phyloP scores from a whole-genome alignment of 1,140 invertebrate genomes.

The Saccostrea glomerata region DNA sequence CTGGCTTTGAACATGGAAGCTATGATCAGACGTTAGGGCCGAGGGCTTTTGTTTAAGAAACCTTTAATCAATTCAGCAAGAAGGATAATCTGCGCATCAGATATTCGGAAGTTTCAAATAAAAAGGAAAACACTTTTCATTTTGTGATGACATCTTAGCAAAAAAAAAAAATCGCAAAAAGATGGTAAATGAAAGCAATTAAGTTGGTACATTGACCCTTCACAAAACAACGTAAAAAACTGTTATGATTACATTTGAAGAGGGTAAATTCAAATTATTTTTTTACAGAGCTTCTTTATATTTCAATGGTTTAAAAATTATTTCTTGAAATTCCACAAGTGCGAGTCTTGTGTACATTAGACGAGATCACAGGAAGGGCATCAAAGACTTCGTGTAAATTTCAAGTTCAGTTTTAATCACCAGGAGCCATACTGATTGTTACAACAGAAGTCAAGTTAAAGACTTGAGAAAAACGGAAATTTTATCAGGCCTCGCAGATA shows the following conservation, averaged over 20 bases:
- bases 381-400: conserved; percentile 18
- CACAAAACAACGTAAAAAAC: neutral
- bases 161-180: neutral
- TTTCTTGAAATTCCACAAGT: conserved; percentile 14
- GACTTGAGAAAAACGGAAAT: neutral
- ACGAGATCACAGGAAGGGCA: conserved; percentile 9
- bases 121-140: neutral
- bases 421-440: neutral
- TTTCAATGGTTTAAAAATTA: neutral
- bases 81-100: neutral
- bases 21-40: neutral
- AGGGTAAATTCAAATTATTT: neutral
- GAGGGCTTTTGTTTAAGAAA: conserved; percentile 13
- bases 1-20: neutral
- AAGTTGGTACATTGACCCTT: neutral
- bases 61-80: conserved; percentile 19
- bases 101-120: neutral
- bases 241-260: neutral
- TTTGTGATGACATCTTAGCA: neutral
- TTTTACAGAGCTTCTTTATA: conserved; percentile 24
- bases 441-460: conserved; percentile 23
- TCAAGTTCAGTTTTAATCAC: conserved; percentile 23
- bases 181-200: neutral
- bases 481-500: conserved; percentile 19
- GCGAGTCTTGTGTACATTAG: neutral